Base-by-base conservation (phyloP, 2,113 vertebrate species). In the Corythoichthys intestinalis region DNA sequence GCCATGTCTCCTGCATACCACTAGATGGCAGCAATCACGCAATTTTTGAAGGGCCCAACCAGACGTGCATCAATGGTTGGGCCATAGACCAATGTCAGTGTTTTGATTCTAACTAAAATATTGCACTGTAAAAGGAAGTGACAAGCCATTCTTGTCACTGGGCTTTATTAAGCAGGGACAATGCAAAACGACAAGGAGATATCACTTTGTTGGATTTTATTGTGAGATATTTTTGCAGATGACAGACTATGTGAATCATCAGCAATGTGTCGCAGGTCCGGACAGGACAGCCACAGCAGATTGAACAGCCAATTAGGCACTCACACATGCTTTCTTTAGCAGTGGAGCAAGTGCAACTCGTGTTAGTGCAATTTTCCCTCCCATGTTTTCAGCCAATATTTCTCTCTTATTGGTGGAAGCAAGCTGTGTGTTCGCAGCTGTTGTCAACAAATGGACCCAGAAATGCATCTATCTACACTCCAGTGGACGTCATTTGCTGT, bases 11-110 rank as follows among this genome's bases (percentile, higher is more conserved):
- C 37, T 7, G 5, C 37, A 34, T 0, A 17, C 84, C 88, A 82
- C 83, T 82, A 87, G 88, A 71, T 83, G 87, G 66, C 88, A 87
- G 79, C 84, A 88, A 81, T 86, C 67, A 63, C 80, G 86, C 83
- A 78, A 73, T 34, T 47, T 44, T 76, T 63, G 0, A 4, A 20
- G 50, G 4, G 9, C 38, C 58, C 38, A 54, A 37, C 3, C 2
- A 13, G 10, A 20, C 20, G 28, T 28, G 14, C 9, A 1, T 14
- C 4, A 11, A 35, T 58, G 34, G 34, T 2, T 37, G 10, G 4
- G 4, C 11, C 2, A 34, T 37, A 37, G 12, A 60, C 38, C 38
- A 37, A 60, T 37, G 12, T 10, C 47, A 3, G 47, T 48, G 47
- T 11, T 11, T 13, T 44, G 41, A 44, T 44, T 8, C 41, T 44